Evolutionary conservation across 2,888 invertebrate genomes (phyloP).

Genomic region (Noctua janthe): DNA sequence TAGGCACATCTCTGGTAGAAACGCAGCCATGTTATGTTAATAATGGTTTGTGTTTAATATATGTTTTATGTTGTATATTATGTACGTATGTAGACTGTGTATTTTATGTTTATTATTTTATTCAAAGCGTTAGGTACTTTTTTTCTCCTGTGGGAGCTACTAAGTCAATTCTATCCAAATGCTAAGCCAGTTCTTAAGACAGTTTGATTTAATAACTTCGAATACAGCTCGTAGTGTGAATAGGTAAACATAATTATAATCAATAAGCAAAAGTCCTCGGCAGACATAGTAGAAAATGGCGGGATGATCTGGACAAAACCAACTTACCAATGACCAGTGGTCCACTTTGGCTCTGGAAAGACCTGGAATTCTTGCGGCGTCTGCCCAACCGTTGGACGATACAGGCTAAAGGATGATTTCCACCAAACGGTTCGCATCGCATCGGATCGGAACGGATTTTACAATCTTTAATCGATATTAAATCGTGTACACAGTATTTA

Average conservation of each 20-base stretch:
- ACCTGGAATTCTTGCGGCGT: neutral
- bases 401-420: neutral
- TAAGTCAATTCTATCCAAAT: neutral
- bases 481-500: too few species aligned
- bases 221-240: neutral
- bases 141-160: neutral
- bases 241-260: neutral
- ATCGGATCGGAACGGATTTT: too few species aligned
- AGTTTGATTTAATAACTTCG: neutral
- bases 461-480: too few species aligned
- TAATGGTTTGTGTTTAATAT: conserved; percentile 12
- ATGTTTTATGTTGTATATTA: conserved; percentile 34
- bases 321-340: neutral
- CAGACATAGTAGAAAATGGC: neutral
- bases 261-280: neutral
- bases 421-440: too few species aligned
- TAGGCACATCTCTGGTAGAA: neutral
- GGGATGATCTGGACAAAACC: neutral
- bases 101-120: conserved; percentile 1
- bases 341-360: neutral
- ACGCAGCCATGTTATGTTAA: conserved; percentile 1
- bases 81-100: conserved; percentile 23
- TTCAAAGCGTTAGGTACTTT: neutral
- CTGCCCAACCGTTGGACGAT: neutral
- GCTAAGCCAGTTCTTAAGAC: neutral